A percentile compares a stretch with the other conserved stretches of the same genome.
Evolutionary conservation across 2,113 vertebrate species (phyloP).

Genomic region (Monopterus albus): DNA sequence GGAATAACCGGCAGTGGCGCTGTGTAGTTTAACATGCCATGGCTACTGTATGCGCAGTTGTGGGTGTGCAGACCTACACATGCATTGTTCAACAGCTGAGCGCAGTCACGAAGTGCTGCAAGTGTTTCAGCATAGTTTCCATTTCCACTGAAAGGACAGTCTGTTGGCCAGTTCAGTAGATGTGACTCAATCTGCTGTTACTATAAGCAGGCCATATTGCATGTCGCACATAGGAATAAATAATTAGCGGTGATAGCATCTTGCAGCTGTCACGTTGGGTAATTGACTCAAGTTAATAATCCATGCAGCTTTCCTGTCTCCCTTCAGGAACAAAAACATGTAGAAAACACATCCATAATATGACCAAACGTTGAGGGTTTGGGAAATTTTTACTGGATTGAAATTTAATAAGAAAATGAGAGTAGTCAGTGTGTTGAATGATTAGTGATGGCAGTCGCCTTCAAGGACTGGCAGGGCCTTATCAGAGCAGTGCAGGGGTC

Average conservation of each 20-base stretch:
- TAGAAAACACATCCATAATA: constrained; percentile 19
- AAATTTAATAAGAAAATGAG: background rate
- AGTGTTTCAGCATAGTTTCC: constrained; percentile 50
- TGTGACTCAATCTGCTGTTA: constrained; percentile 13
- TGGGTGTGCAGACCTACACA: constrained; percentile 50
- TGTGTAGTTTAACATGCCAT: constrained; percentile 56
- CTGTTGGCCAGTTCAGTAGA: constrained; percentile 3
- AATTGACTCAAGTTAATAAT: constrained; percentile 19
- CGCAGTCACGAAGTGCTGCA: constrained; percentile 28
- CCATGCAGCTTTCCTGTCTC: background rate
- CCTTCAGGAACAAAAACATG: constrained; percentile 10
- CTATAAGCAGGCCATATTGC: constrained; percentile 12
- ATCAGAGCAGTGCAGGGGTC: constrained; percentile 60
- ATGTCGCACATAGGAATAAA: constrained; percentile 19
- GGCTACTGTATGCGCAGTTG: constrained; percentile 42
- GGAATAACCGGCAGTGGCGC: constrained; percentile 68
- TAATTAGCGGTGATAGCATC: constrained; percentile 34
- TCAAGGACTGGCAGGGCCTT: constrained; percentile 32
- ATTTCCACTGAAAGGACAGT: background rate
- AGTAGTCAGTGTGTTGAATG: background rate
- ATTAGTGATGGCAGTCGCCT: constrained; percentile 23
- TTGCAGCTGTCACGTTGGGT: constrained; percentile 39
- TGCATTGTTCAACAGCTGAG: constrained; percentile 70
- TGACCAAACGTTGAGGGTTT: constrained; percentile 9
- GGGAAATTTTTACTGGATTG: background rate